These are phyloP conservation scores for Dexiosoma caninum DNA, from an alignment of 2,888 invertebrate species.

Conservation along the genomic window DNA sequence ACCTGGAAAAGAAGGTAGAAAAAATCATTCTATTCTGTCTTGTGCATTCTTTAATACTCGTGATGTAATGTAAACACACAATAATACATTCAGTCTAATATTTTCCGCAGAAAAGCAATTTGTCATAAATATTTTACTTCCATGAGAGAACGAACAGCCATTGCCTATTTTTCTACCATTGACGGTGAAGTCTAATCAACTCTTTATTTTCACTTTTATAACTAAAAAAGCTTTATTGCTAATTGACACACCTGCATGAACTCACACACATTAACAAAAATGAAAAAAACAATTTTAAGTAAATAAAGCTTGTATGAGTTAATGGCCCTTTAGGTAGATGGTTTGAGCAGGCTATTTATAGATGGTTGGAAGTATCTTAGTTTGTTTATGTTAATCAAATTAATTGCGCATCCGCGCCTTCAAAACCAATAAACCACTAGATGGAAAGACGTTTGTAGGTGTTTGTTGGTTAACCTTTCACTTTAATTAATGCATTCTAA, in stretches of 20 bases:
- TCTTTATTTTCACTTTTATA: not conserved
- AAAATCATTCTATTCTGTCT: no score
- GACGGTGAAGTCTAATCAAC: not conserved
- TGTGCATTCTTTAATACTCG: no score
- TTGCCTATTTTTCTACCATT: not conserved
- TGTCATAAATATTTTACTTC: no score
- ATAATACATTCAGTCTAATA: no score
- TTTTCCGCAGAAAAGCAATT: no score
- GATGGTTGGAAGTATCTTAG: not conserved
- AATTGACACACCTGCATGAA: constrained; percentile 55
- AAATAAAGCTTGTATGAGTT: not conserved
- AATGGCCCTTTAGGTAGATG: not conserved
- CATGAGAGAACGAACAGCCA: not conserved
- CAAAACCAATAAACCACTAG: constrained; percentile 51
- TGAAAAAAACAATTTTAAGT: not conserved
- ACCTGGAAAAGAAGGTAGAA: no score
- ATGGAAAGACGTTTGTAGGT: constrained; percentile 23
- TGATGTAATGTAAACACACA: no score
- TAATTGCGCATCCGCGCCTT: constrained; percentile 72
- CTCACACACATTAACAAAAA: constrained; percentile 15
- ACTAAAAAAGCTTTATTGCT: constrained; percentile 29
- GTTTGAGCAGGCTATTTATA: not conserved
- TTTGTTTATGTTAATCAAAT: constrained; percentile 72
- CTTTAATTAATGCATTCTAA: constrained; percentile 40
- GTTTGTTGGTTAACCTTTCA: not conserved